phyloP scores from a whole-genome alignment of 2,113 vertebrate species.

The Paracanthobrama guichenoti region DNA sequence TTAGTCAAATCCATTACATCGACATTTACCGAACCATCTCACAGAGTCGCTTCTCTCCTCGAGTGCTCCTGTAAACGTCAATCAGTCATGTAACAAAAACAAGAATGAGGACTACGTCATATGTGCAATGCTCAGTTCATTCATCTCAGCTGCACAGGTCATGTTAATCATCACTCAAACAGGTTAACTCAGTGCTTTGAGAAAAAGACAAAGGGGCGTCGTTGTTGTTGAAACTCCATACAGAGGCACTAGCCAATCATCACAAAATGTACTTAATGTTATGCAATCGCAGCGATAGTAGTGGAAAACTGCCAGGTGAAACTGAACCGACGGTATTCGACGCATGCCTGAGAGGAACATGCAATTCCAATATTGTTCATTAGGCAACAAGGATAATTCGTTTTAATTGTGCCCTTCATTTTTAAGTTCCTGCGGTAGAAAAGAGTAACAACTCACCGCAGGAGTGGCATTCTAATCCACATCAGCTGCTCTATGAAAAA shows the following conservation, averaged over 20 bases:
- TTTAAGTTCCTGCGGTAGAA: background rate
- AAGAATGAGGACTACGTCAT: background rate
- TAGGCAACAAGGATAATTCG: background rate
- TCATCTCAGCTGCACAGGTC: constrained; percentile 15
- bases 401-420: background rate
- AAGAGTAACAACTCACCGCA: background rate
- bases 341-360: background rate
- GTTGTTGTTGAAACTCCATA: constrained; percentile 14
- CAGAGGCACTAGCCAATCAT: constrained; percentile 20
- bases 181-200: constrained; percentile 6
- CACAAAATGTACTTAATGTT: constrained; percentile 32
- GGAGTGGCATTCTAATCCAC: background rate
- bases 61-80: constrained; percentile 10
- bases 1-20: constrained; percentile 86
- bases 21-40: constrained; percentile 57
- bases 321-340: constrained; percentile 21
- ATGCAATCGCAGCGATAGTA: constrained; percentile 38
- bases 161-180: constrained; percentile 38
- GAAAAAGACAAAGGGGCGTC: constrained; percentile 6
- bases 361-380: background rate
- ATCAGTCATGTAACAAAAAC: constrained; percentile 28
- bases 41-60: constrained; percentile 26
- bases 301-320: constrained; percentile 29
- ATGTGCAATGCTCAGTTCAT: constrained; percentile 1
- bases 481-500: background rate